Evolutionary conservation across 64 coral and sea anemone species (phyloP), one percentile per base, ranked within the genome.

Genomic region (Acropora tenuis): DNA sequence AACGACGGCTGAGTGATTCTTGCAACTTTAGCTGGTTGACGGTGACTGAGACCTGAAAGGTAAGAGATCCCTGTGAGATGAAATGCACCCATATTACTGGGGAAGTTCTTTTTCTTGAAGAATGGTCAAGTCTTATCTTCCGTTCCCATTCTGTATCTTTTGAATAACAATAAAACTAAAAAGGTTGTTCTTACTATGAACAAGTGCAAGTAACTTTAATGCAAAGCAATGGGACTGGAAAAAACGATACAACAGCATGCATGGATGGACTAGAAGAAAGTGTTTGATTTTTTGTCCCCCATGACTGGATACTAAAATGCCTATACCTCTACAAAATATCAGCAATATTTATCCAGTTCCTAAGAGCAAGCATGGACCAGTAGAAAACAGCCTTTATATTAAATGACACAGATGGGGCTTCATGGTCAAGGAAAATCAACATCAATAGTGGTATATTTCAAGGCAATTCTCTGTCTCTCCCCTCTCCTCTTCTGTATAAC

Each of bases 401-500:
- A 66, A 48, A 73, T 47, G 47, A 88, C 41, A 5, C 86, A 76
- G 72, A 88, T 50, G 86, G 86, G 72, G 58, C 73, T 19, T 15
- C 74, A 59, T 47, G 19, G 6, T 74, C 68, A 50, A 59, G 86
- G n/a, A 42, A 76, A 18, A 88, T 88, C 67, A 75, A 75, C 73
- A 88, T 88, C 16, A 88, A 88, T 76, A 74, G 86, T n/a, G 69
- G 72, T 43, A 88, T 88, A 68, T 76, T 76, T 59, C 42, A 88
- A 48, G 86, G 86, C 48, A 43, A 88, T 69, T 89, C 88, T 55
- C 52, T 55, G 52, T 67, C 60, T 89, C 77, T 89, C 88, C 19
- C 86, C 86, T 50, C 47, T 89, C 58, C 88, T 89, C 55, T 89
- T 89, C 72, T 89, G 88, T 19, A 79, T 79, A 15, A 76, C 88